Conservation (phyloP, 2,113 vertebrate species). For the Platichthys flesus region DNA sequence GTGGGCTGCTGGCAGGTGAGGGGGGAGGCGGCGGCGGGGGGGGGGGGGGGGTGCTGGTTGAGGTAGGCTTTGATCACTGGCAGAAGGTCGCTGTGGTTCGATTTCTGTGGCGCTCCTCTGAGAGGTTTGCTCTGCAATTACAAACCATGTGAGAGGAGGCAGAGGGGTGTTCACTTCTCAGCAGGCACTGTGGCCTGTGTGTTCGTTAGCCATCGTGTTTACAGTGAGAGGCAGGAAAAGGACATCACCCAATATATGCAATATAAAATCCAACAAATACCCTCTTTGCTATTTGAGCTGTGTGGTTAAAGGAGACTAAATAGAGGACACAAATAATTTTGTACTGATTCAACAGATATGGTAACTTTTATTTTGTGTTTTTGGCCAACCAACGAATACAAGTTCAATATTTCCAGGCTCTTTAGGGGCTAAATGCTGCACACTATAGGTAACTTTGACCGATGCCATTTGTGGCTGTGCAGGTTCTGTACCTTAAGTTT, state of each 20-base stretch:
- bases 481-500: no score
- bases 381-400: no score
- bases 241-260: conserved; percentile 10
- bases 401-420: background rate
- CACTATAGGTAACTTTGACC: background rate
- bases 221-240: conserved; percentile 26
- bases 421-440: background rate
- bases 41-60: background rate
- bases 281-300: conserved; percentile 26
- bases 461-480: no score
- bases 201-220: conserved; percentile 30
- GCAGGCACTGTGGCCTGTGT: conserved; percentile 39
- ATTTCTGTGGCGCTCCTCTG: conserved; percentile 68
- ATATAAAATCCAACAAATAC: conserved; percentile 47
- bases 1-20: conserved; percentile 25
- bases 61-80: conserved; percentile 77
- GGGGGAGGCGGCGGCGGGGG: no score
- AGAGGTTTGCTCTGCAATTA: conserved; percentile 68
- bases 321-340: background rate
- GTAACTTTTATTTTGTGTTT: no score
- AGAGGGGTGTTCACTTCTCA: conserved; percentile 53
- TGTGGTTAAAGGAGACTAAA: conserved; percentile 12
- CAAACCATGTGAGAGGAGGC: conserved; percentile 58
- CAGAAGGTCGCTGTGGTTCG: conserved; percentile 77
- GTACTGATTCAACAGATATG: no score